phyloP scores from a whole-genome alignment of 2,888 invertebrate genomes.

The Selenia dentaria region DNA sequence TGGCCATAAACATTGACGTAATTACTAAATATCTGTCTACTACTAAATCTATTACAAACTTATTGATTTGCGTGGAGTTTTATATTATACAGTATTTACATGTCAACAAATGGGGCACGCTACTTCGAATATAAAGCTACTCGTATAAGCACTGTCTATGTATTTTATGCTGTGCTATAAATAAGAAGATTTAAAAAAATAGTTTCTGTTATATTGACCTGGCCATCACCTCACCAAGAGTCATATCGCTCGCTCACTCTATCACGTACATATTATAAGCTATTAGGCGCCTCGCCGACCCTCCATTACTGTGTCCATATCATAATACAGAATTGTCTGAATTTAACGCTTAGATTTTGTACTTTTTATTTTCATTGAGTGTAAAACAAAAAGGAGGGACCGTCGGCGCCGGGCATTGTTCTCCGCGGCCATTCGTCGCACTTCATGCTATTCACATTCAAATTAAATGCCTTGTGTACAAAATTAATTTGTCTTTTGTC shows the following conservation, averaged over 20 bases:
- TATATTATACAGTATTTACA: too few species aligned
- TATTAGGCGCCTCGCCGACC: conserved; percentile 78
- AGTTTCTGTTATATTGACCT: too few species aligned
- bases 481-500: conserved; percentile 85
- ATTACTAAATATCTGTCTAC: too few species aligned
- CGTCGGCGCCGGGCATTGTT: conserved; percentile 82
- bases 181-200: too few species aligned
- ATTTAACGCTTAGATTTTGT: conserved; percentile 78
- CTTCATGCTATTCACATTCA: conserved; percentile 85
- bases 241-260: conserved; percentile 53
- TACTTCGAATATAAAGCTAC: too few species aligned
- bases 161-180: too few species aligned
- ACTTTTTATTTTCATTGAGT: conserved; percentile 76
- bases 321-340: conserved; percentile 83
- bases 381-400: conserved; percentile 77
- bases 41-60: too few species aligned
- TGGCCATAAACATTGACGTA: conserved; percentile 4
- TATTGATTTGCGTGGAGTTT: too few species aligned
- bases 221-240: conserved; percentile 39
- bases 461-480: conserved; percentile 84
- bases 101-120: too few species aligned
- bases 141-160: too few species aligned
- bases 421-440: conserved; percentile 82
- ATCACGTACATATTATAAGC: conserved; percentile 81
- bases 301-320: conserved; percentile 82